These are phyloP conservation scores for Chelonoidis abingdonii DNA, from an alignment of 2,113 vertebrate genomes.

Conservation along the genomic window DNA sequence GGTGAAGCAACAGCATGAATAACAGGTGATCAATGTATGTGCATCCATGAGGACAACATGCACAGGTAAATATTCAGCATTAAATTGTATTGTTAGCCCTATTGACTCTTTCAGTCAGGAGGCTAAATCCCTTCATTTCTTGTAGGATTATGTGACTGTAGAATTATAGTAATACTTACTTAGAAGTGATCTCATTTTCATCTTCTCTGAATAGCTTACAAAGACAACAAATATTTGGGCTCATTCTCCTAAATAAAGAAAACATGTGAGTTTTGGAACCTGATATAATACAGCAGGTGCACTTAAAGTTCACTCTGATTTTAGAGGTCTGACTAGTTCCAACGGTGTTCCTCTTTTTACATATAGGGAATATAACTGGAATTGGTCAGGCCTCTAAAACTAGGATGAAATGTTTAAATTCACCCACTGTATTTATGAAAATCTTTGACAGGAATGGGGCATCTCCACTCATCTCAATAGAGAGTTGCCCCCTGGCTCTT, in stretches of 20 bases:
- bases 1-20: background rate
- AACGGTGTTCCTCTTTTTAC: background rate
- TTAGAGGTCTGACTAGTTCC: background rate
- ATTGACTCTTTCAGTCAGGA: background rate
- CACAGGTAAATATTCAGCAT: background rate
- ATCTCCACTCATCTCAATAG: background rate
- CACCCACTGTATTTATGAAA: background rate
- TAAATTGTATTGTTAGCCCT: background rate
- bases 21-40: background rate
- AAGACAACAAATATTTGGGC: slow-evolving; percentile 62
- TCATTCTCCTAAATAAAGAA: slow-evolving; percentile 69
- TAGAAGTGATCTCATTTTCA: slow-evolving; percentile 47
- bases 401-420: background rate
- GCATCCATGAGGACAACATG: background rate
- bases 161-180: slow-evolving; percentile 63
- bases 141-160: background rate
- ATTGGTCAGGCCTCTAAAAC: background rate
- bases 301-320: background rate
- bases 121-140: background rate
- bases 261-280: slow-evolving; percentile 14
- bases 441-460: background rate
- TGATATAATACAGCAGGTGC: background rate
- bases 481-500: background rate
- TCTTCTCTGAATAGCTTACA: slow-evolving; percentile 65
- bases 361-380: background rate